Base-by-base conservation (phyloP, 2,888 invertebrate genomes). In the Helleia helle region DNA sequence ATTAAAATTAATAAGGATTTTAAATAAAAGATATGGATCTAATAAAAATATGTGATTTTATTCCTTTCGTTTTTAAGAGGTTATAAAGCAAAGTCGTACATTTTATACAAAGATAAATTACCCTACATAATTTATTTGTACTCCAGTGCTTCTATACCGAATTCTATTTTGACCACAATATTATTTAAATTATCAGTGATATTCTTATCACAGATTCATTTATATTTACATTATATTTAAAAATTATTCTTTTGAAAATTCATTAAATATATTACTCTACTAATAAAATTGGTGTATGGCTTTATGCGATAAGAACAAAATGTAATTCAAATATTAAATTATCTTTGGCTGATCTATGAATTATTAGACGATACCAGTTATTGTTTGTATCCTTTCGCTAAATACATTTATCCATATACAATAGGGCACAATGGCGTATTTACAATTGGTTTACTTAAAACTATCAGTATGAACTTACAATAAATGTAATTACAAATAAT, bases 41-140 rank as follows among this genome's bases (percentile, higher is more conserved):
- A 76, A 79, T 71, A 73, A 75, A 74, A 79, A 79, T 80, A 62
- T 66, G 68, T 62, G 64, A 69, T 74, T 76, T 77, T 71, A 73
- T 68, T 74, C 62, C 58, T 56, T 62, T 65, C 59, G 56, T 57
- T 69, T 60, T 55, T 63, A 65, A 67, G 63, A 64, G 64, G 65
- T 62, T 65, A 47, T 39, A 40, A 40, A 40, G 40, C 40, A 31
- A 36, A 26, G 12, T 31, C 29, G 28, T 38, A 38, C 25, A 18
- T 38, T 38, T 38, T 29, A 30, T 39, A 39, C 39, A 40, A 40
- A 31, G 24, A 31, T 31, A 38, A 38, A 14, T 12, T 38, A 48
- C 41, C 37, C 18, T 44, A 46, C 44, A 45, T 44, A 46, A 40
- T 40, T 43, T 28, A 64, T 81, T 81, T 83, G 81, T 83, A 83